Conservation (phyloP, 2,888 invertebrate genomes). For the Trissolcus brochymenae region DNA sequence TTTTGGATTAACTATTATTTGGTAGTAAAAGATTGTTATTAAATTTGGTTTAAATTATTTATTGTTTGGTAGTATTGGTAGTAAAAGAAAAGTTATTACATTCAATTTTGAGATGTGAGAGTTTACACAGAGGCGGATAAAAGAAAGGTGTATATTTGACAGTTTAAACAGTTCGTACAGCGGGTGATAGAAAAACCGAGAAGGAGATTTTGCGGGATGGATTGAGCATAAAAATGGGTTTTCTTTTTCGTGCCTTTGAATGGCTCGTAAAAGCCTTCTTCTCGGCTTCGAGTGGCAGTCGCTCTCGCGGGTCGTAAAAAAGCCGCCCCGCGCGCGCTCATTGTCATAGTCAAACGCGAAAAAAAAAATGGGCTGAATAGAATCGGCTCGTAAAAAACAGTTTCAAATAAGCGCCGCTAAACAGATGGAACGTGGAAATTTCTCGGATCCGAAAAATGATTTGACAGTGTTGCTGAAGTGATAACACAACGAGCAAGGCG, state of each 20-base stretch:
- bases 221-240: constrained; percentile 58
- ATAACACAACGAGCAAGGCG: constrained; percentile 43
- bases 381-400: constrained; percentile 43
- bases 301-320: constrained; percentile 66
- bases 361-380: constrained; percentile 25
- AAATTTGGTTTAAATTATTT: too few relatives aligned
- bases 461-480: constrained; percentile 40
- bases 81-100: neutral
- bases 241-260: constrained; percentile 58
- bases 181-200: constrained; percentile 25
- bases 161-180: constrained; percentile 36
- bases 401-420: constrained; percentile 41
- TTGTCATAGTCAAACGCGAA: constrained; percentile 42
- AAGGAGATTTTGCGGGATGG: constrained; percentile 34
- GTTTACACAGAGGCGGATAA: neutral
- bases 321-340: constrained; percentile 40
- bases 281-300: constrained; percentile 56
- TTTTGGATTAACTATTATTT: too few relatives aligned
- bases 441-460: constrained; percentile 3
- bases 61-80: too few relatives aligned
- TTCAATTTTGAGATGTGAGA: neutral
- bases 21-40: too few relatives aligned
- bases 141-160: constrained; percentile 39
- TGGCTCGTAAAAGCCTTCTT: constrained; percentile 65
- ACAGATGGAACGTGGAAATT: constrained; percentile 46